Base-by-base conservation (phyloP, 2,888 invertebrate genomes). In the Cosmia pyralina region DNA sequence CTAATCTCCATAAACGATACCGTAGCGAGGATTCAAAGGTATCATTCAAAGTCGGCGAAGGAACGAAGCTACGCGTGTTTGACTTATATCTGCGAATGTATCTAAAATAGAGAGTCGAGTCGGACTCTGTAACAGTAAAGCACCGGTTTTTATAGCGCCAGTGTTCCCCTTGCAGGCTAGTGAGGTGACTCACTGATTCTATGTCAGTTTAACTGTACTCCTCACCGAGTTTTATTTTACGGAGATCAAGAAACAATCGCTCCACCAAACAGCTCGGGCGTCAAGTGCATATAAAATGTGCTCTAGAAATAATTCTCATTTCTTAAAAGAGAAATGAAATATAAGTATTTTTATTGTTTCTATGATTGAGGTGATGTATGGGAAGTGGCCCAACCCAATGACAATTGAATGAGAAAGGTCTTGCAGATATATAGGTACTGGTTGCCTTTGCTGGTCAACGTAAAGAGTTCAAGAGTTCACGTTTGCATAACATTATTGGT, bases 21-120 rank as follows among this genome's bases (percentile, higher is more conserved):
- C 84, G 81, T 85, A 88, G 88, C 87, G 88, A 80, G 88, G 88
- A 89, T 89, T 88, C 88, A 88, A 90, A 90, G 89, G 88, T 91
- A 92, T 90, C 90, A 92, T 90, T 91, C 91, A 86, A 90, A 86
- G 89, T 88, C 88, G 83, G 81, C 82, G 67, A 85, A 73, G 71
- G 77, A 85, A 73, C 72, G 76, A 87, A 87, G 82, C 85, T 79
- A 84, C 80, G 84, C 84, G 85, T 84, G 84, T 84, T 84, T 81
- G 71, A 76, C 85, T 86, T 88, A 87, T 87, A 83, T 84, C 86
- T 79, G 85, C 73, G 55, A 87, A 84, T 81, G 83, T 83, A 88
- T 89, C 88, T 85, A 78, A 85, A 88, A 86, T 87, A 85, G 86
- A 87, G 86, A 87, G 84, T 77, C 66, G 86, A 87, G 84, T 77